Percentiles rank a stretch among this genome's conserved stretches.
Evolutionary conservation across 2,113 vertebrate genomes (phyloP).

Genomic region (Pelecanus crispus): DNA sequence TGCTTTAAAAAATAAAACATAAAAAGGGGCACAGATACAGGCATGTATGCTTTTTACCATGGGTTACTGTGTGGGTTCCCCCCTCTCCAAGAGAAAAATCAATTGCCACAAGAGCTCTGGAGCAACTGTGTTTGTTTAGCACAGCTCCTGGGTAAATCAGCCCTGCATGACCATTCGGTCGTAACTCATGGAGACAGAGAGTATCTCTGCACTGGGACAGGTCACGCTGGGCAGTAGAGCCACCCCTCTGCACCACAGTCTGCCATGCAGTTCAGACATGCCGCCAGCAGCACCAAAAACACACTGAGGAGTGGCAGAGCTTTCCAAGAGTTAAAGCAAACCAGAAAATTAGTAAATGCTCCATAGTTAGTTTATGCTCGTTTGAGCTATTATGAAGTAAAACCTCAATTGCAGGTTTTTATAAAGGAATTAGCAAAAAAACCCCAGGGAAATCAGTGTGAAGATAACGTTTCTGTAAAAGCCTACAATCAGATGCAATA

Average conservation of each 20-base stretch:
- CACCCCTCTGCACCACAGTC: neutral
- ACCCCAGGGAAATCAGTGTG: neutral
- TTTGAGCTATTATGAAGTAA: neutral
- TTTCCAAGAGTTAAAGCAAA: neutral
- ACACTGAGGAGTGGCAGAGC: neutral
- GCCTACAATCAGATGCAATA: neutral
- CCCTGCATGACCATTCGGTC: fast-evolving
- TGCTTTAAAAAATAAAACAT: neutral
- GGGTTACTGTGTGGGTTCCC: neutral
- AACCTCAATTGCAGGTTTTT: neutral
- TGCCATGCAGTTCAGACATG: neutral
- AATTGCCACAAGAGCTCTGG: neutral
- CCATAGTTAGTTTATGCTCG: neutral
- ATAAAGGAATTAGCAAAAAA: neutral
- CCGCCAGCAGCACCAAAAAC: neutral
- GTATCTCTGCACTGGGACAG: neutral
- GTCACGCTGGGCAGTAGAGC: neutral
- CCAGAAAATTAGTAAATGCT: neutral
- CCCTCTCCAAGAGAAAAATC: neutral
- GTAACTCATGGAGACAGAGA: neutral
- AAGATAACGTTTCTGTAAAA: neutral
- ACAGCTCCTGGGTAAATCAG: neutral
- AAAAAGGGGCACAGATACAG: neutral
- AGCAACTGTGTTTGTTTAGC: neutral
- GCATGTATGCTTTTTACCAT: neutral